phyloP scores from a whole-genome alignment of 23 tunicate species.

The Phallusia fumigata region DNA sequence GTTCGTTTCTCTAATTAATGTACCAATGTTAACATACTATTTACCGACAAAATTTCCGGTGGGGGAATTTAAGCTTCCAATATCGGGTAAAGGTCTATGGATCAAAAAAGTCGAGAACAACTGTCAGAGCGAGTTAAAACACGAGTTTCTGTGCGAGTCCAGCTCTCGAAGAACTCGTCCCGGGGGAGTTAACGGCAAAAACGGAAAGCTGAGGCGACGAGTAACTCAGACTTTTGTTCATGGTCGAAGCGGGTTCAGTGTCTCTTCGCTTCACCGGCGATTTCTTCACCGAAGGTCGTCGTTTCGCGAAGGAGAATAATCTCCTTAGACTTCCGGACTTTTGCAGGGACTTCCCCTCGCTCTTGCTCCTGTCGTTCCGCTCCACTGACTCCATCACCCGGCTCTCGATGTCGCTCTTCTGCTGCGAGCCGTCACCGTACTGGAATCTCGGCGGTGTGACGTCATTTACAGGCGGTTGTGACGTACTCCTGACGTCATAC shows the following conservation, averaged over 20 bases:
- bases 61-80: too few relatives aligned
- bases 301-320: constrained; percentile 34
- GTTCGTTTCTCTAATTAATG: too few relatives aligned
- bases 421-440: constrained; percentile 16
- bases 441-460: constrained; percentile 1
- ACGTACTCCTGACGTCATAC: constrained; percentile 43
- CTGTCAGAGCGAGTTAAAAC: constrained; percentile 8
- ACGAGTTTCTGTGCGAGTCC: constrained; percentile 16
- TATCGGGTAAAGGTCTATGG: too few relatives aligned
- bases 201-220: constrained; percentile 78
- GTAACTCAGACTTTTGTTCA: constrained; percentile 64
- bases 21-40: too few relatives aligned
- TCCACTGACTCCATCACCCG: constrained; percentile 34
- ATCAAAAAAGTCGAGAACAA: too few relatives aligned
- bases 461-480: not conserved
- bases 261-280: not conserved
- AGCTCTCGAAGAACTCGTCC: not conserved
- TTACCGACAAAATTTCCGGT: too few relatives aligned
- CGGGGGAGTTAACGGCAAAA: constrained; percentile 51
- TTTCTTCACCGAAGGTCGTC: constrained; percentile 19
- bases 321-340: constrained; percentile 33
- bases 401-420: constrained; percentile 20
- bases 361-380: constrained; percentile 28
- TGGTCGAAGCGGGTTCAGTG: constrained; percentile 6
- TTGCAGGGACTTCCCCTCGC: constrained; percentile 11